Evolutionary conservation across 2,113 vertebrate species (phyloP).

Genomic region (Pontoporia blainvillei): DNA sequence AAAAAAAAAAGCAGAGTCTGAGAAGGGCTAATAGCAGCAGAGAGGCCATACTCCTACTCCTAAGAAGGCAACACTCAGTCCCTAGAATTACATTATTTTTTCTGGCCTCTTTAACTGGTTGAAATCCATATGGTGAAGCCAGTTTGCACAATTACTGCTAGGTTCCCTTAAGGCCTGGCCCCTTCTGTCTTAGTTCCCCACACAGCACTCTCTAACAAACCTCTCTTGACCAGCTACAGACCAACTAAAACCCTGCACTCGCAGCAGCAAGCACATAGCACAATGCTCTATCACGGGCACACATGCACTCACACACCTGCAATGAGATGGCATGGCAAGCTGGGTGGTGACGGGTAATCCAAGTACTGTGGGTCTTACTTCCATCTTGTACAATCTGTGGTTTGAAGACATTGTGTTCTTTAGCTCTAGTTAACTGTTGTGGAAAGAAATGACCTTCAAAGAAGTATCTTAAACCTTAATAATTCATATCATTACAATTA

Average conservation of each 20-base stretch:
- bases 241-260: constrained; percentile 26
- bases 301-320: not conserved
- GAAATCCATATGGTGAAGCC: not conserved
- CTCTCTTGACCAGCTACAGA: not conserved
- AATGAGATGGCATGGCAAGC: not conserved
- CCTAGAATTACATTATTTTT: not conserved
- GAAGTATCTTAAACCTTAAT: not conserved
- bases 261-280: not conserved
- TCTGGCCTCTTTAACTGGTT: not conserved
- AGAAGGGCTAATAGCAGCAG: not conserved
- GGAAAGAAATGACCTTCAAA: not conserved
- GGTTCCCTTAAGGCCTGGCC: not conserved
- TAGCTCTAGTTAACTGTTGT: not conserved
- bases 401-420: not conserved
- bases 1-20: not conserved
- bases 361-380: not conserved
- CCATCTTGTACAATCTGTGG: not conserved
- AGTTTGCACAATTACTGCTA: not conserved
- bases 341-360: not conserved
- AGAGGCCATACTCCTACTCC: not conserved
- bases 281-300: not conserved
- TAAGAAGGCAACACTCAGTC: not conserved
- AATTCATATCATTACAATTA: not conserved
- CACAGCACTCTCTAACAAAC: not conserved
- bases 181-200: not conserved